Percentiles rank a stretch among this genome's conserved stretches.
phyloP scores from a whole-genome alignment of 2,797 vertebrate genomes.

The Thalassophryne amazonica region DNA sequence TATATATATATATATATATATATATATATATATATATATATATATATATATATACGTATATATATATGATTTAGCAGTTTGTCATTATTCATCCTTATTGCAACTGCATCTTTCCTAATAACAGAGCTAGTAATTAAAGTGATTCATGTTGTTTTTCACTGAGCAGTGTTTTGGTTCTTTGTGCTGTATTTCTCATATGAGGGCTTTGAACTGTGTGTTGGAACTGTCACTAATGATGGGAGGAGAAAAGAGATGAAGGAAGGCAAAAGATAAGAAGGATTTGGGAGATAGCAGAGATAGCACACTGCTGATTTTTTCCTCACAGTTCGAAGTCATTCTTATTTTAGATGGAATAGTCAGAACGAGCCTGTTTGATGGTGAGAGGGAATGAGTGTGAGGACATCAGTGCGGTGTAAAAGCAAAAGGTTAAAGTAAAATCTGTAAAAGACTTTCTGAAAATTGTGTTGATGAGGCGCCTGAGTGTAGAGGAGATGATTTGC shows the following conservation, averaged over 20 bases:
- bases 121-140: slow-evolving; percentile 64
- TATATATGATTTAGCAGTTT: too few relatives aligned
- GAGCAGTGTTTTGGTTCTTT: slow-evolving; percentile 49
- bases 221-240: slow-evolving; percentile 50
- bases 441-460: slow-evolving; percentile 9
- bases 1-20: too few relatives aligned
- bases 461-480: slow-evolving; percentile 54
- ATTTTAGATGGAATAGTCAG: slow-evolving; percentile 44
- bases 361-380: slow-evolving; percentile 16
- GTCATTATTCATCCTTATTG: too few relatives aligned
- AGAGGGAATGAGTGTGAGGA: slow-evolving; percentile 11
- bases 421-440: slow-evolving; percentile 26
- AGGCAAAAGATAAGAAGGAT: slow-evolving; percentile 46
- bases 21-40: too few relatives aligned
- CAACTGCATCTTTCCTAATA: too few relatives aligned
- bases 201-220: slow-evolving; percentile 57
- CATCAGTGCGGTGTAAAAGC: too few relatives aligned
- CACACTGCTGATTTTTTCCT: slow-evolving; percentile 28
- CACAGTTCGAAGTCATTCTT: slow-evolving; percentile 16
- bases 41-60: too few relatives aligned
- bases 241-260: slow-evolving; percentile 29
- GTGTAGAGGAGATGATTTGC: slow-evolving; percentile 51
- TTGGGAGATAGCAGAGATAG: slow-evolving; percentile 31
- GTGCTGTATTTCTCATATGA: slow-evolving; percentile 47
- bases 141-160: slow-evolving; percentile 48